Evolutionary conservation across 2,113 vertebrate genomes (phyloP), one percentile per base, ranked within the genome.

Genomic region (Neoarius graeffei): DNA sequence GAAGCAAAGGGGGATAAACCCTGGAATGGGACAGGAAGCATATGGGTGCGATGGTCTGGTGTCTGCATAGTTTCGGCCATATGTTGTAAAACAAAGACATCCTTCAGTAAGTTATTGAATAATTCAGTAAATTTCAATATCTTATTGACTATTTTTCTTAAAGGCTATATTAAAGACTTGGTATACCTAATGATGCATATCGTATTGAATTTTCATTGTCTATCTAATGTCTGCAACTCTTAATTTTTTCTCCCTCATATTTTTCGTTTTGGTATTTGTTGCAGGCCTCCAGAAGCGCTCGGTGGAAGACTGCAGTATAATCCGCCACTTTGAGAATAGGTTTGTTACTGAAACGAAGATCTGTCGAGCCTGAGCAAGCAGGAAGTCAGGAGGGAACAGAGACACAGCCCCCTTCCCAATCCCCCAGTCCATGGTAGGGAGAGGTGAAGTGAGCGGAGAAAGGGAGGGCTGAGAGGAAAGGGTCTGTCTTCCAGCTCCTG

Each of bases 341-440:
- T 98, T 97, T 89, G 97, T 98, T 89, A 96, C 97, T 13, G 96
- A 97, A 93, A 98, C 97, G 87, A 95, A 93, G 92, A 98, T 99
- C 94, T 99, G 97, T 92, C 95, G 95, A 86, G 95, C 96, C 91
- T 97, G 94, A 97, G 88, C 86, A 89, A 11, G 8, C 54, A 25
- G 73, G 35, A 27, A 54, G 17, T 11, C 23, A 23, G 48, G 88
- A 52, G 64, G 74, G 77, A 62, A 83, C 25, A 67, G 60, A 59
- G 9, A 48, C 20, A 7, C 42, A 42, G 42, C 62, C 64, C 25
- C 64, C 82, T 35, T 57, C 57, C 25, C 23, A 17, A 27, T 56
- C 42, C 42, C 42, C 42, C 42, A 42, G 42, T 42, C 50, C 59
- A 77, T n/a, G 81, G 59, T 64, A 50, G 71, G 52, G 42, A n/a